A percentile compares a stretch with the other conserved stretches of the same genome.
phyloP scores from a whole-genome alignment of 2,888 invertebrate genomes.

The Idaea dimidiata region DNA sequence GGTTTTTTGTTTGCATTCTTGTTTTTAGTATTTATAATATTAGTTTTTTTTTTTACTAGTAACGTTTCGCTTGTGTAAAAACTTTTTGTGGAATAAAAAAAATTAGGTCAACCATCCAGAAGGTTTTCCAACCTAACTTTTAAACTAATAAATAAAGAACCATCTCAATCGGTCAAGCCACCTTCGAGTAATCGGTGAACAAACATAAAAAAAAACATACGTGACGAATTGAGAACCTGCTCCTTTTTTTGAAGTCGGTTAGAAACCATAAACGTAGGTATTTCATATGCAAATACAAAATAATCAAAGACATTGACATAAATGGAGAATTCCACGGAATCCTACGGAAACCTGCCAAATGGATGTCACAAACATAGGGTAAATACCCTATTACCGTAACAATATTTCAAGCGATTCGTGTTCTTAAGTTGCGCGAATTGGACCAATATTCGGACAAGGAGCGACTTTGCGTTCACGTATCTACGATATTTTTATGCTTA shows the following conservation, averaged over 20 bases:
- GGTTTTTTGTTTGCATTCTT: conserved; percentile 12
- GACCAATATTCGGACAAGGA: conserved; percentile 23
- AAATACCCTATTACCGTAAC: conserved; percentile 15
- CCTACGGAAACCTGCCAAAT: conserved; percentile 16
- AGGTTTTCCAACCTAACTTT: too few relatives aligned
- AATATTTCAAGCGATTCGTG: conserved; percentile 18
- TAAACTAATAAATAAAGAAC: too few relatives aligned
- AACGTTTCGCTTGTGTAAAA: too few relatives aligned
- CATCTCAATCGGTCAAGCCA: too few relatives aligned
- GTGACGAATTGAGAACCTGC: too few relatives aligned
- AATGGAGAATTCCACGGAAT: neutral
- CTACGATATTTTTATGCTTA: conserved; percentile 64
- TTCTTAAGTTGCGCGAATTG: conserved; percentile 19
- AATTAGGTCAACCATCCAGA: too few relatives aligned
- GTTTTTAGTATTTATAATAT: conserved; percentile 5
- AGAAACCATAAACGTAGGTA: conserved; percentile 3
- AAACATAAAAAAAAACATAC: too few relatives aligned
- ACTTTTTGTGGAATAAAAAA: too few relatives aligned
- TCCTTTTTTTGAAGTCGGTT: too few relatives aligned
- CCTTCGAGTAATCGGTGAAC: too few relatives aligned
- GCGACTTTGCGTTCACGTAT: conserved; percentile 52
- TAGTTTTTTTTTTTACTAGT: conserved; percentile 10
- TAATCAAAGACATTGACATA: neutral
- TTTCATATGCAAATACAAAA: neutral
- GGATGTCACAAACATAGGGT: conserved; percentile 15